Percentiles rank a stretch among this genome's conserved stretches.
Conservation (phyloP, 2,797 vertebrate species). For the Hafferia zeledoni region DNA sequence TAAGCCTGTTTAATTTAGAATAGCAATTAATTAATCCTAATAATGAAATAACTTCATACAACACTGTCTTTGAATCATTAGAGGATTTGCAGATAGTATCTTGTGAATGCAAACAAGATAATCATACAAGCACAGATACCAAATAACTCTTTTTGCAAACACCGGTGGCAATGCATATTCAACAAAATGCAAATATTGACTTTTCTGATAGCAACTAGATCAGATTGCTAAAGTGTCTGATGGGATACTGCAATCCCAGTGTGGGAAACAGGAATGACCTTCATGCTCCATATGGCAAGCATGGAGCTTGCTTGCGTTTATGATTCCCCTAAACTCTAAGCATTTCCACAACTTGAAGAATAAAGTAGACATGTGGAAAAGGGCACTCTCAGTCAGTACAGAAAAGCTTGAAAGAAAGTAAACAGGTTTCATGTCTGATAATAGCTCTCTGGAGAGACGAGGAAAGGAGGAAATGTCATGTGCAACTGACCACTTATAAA, state of each 20-base stretch:
- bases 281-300: slow-evolving; percentile 20
- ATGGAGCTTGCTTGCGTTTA: slow-evolving; percentile 60
- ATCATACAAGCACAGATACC: slow-evolving; percentile 62
- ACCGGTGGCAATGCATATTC: slow-evolving; percentile 75
- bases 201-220: slow-evolving; percentile 75
- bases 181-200: slow-evolving; percentile 83
- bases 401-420: slow-evolving; percentile 53
- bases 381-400: slow-evolving; percentile 34
- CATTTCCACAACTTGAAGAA: slow-evolving; percentile 52
- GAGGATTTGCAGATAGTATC: slow-evolving; percentile 72
- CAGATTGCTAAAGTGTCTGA: slow-evolving; percentile 68
- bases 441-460: slow-evolving; percentile 35
- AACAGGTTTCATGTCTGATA: slow-evolving; percentile 40
- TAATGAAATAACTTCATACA: slow-evolving; percentile 66
- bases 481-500: slow-evolving; percentile 29
- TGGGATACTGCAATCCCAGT: slow-evolving; percentile 59
- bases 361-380: slow-evolving; percentile 68
- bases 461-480: slow-evolving; percentile 16
- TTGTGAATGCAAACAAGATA: slow-evolving; percentile 75
- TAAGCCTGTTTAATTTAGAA: slow-evolving; percentile 58
- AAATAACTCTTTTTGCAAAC: slow-evolving; percentile 69
- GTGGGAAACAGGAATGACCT: slow-evolving; percentile 60
- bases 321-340: slow-evolving; percentile 72
- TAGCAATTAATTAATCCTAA: slow-evolving; percentile 69
- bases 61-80: slow-evolving; percentile 68